phyloP scores from a whole-genome alignment of 2,888 invertebrate genomes.

The Timema cristinae region DNA sequence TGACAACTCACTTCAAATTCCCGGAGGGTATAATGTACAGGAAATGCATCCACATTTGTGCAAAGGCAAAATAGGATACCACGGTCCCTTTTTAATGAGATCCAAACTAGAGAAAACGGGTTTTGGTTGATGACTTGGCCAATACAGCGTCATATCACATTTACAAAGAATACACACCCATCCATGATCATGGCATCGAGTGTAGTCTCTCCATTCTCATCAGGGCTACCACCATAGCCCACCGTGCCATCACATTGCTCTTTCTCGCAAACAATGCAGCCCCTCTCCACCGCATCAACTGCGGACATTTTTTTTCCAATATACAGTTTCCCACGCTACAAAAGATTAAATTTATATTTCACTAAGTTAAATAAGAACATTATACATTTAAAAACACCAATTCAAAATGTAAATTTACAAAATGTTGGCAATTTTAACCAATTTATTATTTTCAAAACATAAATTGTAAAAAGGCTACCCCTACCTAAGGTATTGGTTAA shows the following conservation, averaged over 20 bases:
- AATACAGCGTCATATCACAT: no score
- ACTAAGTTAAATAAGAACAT: no score
- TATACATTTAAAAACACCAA: background rate
- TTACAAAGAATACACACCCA: constrained; percentile 59
- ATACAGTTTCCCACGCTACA: constrained; percentile 69
- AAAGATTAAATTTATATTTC: constrained; percentile 27
- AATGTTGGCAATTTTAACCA: background rate
- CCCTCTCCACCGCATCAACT: constrained; percentile 81
- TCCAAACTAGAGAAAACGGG: no score
- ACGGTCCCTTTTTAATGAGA: no score
- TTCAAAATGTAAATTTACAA: background rate
- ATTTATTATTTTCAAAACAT: no score
- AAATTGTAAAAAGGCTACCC: no score
- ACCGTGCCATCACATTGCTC: constrained; percentile 91
- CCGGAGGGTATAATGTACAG: no score
- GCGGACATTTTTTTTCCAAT: constrained; percentile 52
- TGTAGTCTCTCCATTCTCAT: constrained; percentile 94
- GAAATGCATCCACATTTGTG: no score
- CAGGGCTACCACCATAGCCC: constrained; percentile 94
- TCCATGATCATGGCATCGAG: constrained; percentile 97
- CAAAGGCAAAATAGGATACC: no score
- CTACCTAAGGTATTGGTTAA: no score
- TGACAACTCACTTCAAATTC: no score
- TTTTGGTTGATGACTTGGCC: no score
- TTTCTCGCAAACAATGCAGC: constrained; percentile 80